A percentile compares a stretch with the other conserved stretches of the same genome.
phyloP scores from a whole-genome alignment of 2,113 vertebrate genomes.

The Suricata suricatta region DNA sequence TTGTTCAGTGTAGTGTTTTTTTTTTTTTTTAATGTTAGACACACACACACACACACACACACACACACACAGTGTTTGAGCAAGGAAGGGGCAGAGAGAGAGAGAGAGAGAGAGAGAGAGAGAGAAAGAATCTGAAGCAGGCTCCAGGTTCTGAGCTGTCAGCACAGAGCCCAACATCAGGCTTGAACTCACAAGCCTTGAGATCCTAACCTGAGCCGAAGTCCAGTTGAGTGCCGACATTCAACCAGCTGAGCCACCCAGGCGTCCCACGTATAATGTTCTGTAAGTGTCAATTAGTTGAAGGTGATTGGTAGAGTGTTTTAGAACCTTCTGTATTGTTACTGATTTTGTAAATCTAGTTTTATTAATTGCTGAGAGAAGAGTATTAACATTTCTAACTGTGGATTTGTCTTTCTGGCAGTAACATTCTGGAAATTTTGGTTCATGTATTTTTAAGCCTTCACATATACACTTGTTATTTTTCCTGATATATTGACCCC shows the following conservation, averaged over 20 bases:
- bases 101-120: too few species aligned
- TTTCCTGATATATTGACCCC: not conserved
- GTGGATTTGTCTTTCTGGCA: not conserved
- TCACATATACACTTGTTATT: not conserved
- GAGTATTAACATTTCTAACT: not conserved
- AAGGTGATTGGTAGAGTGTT: not conserved
- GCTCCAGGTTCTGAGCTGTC: too few species aligned
- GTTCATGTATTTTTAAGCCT: not conserved
- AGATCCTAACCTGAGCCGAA: too few species aligned
- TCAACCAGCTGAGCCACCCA: too few species aligned
- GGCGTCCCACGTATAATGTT: not conserved
- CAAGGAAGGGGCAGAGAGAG: too few species aligned
- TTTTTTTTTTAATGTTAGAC: not conserved
- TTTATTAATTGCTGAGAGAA: not conserved
- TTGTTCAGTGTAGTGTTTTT: not conserved
- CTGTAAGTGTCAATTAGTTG: not conserved
- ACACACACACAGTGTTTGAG: too few species aligned
- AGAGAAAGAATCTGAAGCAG: too few species aligned
- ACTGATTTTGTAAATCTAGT: not conserved
- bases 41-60: too few species aligned
- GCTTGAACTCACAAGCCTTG: too few species aligned
- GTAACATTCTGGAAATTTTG: not conserved
- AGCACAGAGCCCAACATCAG: too few species aligned
- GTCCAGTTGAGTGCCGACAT: too few species aligned
- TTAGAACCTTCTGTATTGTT: not conserved